These are phyloP conservation scores for Nephrotoma guestfalica DNA, from an alignment of 2,888 invertebrate species.

Conservation along the genomic window DNA sequence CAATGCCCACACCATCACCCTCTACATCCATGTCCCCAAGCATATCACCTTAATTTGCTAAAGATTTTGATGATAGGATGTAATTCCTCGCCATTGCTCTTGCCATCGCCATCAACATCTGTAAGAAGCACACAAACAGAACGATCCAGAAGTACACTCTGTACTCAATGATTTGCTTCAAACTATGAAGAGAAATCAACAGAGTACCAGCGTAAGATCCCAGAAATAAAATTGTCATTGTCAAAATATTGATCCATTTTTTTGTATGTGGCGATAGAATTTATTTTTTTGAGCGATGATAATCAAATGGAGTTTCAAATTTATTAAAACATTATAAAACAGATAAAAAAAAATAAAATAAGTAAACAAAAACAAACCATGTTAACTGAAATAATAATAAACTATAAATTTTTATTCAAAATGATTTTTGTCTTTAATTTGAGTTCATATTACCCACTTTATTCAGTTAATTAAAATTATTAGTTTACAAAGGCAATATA, in stretches of 20 bases:
- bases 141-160: background rate
- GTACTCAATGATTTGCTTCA: background rate
- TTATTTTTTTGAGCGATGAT: background rate
- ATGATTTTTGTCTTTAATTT: background rate
- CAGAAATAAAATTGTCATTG: background rate
- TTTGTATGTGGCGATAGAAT: background rate
- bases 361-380: background rate
- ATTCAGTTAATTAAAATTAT: background rate
- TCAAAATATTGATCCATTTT: no score
- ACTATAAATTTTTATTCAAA: background rate
- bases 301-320: background rate
- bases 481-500: background rate
- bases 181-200: background rate
- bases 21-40: no score
- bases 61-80: no score
- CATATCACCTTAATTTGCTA: no score
- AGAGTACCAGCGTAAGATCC: background rate
- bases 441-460: background rate
- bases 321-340: background rate
- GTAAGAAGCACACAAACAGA: background rate
- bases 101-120: background rate
- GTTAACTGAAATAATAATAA: background rate
- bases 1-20: no score
- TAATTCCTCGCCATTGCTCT: no score
- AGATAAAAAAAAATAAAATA: background rate